A percentile compares a stretch with the other conserved stretches of the same genome.
phyloP scores from a whole-genome alignment of 2,888 invertebrate species.

The Neocrepidodera transversa region DNA sequence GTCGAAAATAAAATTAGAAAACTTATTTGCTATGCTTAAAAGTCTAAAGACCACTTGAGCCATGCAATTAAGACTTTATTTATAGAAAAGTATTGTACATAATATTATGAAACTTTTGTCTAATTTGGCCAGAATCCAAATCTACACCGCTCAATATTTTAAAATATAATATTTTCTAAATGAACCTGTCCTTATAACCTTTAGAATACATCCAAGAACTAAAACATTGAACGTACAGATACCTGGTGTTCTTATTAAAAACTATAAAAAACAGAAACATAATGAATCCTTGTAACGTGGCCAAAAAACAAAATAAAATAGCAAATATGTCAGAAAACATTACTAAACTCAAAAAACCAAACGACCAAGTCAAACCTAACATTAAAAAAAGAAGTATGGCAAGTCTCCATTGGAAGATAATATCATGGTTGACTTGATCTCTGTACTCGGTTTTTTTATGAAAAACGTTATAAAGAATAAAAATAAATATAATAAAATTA shows the following conservation, averaged over 20 bases:
- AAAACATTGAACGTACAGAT: conserved; percentile 57
- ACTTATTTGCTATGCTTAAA: too few species aligned
- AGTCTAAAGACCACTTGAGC: too few species aligned
- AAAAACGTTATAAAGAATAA: conserved; percentile 65
- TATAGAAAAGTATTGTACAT: neutral
- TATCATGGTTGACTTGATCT: conserved; percentile 44
- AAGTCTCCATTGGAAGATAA: conserved; percentile 64
- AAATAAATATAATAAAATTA: conserved; percentile 66
- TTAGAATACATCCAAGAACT: conserved; percentile 44
- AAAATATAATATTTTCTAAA: too few species aligned
- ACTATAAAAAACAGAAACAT: conserved; percentile 68
- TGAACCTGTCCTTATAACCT: conserved; percentile 35
- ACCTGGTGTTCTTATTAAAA: conserved; percentile 66
- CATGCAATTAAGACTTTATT: too few species aligned
- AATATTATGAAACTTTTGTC: too few species aligned
- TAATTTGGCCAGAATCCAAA: too few species aligned
- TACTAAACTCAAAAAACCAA: conserved; percentile 63
- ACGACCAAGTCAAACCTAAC: conserved; percentile 68
- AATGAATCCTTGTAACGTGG: conserved; percentile 68
- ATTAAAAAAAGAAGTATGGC: conserved; percentile 68
- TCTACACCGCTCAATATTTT: too few species aligned
- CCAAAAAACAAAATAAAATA: conserved; percentile 65
- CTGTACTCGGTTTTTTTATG: conserved; percentile 54
- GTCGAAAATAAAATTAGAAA: too few species aligned
- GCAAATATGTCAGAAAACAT: conserved; percentile 48